Base-by-base conservation (phyloP, 2,113 vertebrate species). In the Mugil cephalus region DNA sequence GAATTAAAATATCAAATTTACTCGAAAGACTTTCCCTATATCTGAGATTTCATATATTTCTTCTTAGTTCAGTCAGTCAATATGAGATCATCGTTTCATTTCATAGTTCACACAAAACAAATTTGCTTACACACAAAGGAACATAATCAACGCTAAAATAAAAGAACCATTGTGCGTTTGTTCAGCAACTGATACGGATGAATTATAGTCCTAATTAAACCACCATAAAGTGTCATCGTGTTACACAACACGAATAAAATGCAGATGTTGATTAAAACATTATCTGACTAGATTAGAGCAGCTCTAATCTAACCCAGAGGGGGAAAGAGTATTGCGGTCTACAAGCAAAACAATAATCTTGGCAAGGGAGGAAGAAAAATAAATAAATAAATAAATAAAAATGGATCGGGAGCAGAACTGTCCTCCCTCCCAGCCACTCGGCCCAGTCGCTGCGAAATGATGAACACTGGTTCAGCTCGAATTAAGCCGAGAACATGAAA, bases 231-330 rank as follows among this genome's bases (percentile, higher is more conserved):
- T 56, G 30, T 40, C 50, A 52, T 78, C 59, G 38, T 74, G 77
- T 79, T 79, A 59, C 69, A 43, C 64, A 48, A 70, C 64, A 77
- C 61, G 60, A 77, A 84, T 67, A 81, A 80, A 88, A 89, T 68
- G 30, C 53, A 75, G 61, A 76, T 69, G 77, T 70, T 88, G 84
- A 88, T 86, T 77, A 83, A 84, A 87, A 88, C 52, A 83, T 81
- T 74, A 87, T 88, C 69, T 59, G 82, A 82, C 72, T 54, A 86
- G 80, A 87, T 89, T 82, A 86, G 35, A 79, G 70, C 30, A 1
- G 77, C 69, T 77, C 65, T 79, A 78, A 69, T 89, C 74, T 15
- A 80, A 77, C 74, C 81, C 71, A 59, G 56, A 74, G 69, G 83
- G 69, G 83, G 69, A 54, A 69, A 56, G 51, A 51, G 47, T 51